These are phyloP conservation scores for Corynorhinus townsendii DNA, from an alignment of 2,113 vertebrate genomes.

Conservation along the genomic window DNA sequence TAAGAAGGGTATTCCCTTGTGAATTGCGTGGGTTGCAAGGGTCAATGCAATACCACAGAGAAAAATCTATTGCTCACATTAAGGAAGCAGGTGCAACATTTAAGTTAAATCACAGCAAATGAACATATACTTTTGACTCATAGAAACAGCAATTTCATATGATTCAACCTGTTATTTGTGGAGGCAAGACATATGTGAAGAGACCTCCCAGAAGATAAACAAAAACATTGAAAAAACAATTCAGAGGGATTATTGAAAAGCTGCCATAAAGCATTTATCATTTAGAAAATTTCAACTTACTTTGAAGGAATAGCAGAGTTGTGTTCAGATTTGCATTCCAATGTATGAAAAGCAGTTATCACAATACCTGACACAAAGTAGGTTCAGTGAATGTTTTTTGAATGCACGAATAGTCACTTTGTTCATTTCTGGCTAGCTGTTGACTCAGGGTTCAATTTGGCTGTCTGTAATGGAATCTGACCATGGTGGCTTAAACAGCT, in stretches of 20 bases:
- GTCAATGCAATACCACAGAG: not conserved
- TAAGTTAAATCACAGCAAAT: conserved; percentile 19
- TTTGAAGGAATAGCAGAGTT: not conserved
- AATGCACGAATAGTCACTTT: not conserved
- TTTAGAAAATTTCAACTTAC: not conserved
- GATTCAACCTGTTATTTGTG: not conserved
- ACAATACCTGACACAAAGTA: not conserved
- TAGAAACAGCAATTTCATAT: not conserved
- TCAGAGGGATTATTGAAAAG: conserved; percentile 8
- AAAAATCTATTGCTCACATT: not conserved
- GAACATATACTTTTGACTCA: not conserved
- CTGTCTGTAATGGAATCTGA: not conserved
- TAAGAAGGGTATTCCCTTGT: not conserved
- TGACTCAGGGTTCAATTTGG: not conserved
- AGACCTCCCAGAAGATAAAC: conserved; percentile 11
- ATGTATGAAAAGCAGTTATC: not conserved
- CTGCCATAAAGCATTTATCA: not conserved
- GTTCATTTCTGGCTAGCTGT: not conserved
- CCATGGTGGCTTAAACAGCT: not conserved
- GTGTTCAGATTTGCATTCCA: not conserved
- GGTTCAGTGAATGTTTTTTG: not conserved
- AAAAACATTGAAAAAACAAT: conserved; percentile 18
- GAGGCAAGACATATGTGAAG: not conserved
- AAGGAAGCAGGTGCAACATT: not conserved
- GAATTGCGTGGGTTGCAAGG: not conserved